Evolutionary conservation across 2,888 invertebrate genomes (phyloP).

Genomic region (Halictus ligatus): DNA sequence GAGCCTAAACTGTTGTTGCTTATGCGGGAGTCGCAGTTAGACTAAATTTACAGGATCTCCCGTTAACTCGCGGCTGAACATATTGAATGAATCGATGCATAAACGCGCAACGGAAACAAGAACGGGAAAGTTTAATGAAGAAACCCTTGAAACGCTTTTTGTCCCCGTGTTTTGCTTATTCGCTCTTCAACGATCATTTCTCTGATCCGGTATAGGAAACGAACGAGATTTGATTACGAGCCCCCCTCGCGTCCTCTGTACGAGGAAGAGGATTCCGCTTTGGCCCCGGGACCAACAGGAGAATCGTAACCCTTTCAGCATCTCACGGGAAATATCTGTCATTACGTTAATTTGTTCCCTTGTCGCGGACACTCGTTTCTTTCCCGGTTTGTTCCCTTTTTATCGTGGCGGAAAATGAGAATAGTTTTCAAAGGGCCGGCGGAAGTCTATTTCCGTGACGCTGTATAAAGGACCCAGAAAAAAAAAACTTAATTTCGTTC

Average conservation of each 20-base stretch:
- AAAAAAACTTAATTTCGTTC: slow-evolving; percentile 64
- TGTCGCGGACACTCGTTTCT: slow-evolving; percentile 35
- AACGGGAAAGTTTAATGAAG: not conserved
- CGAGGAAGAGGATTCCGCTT: not conserved
- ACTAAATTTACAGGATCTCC: no score
- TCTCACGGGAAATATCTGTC: slow-evolving; percentile 38
- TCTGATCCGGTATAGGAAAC: not conserved
- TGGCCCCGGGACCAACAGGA: not conserved
- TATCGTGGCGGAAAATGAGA: slow-evolving; percentile 44
- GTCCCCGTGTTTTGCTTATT: not conserved
- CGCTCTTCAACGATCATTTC: not conserved
- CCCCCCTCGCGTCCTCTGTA: not conserved
- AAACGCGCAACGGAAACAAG: not conserved
- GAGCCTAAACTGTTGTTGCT: no score
- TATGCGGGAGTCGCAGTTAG: no score
- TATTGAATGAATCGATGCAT: no score
- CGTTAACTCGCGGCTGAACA: no score
- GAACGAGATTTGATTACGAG: slow-evolving; percentile 5
- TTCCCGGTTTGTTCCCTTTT: not conserved
- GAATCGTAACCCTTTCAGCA: slow-evolving; percentile 17
- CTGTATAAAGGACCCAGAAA: slow-evolving; percentile 36
- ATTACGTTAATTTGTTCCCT: slow-evolving; percentile 47
- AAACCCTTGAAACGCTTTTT: not conserved
- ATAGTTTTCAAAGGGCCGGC: slow-evolving; percentile 55
- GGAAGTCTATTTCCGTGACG: slow-evolving; percentile 50